Evolutionary conservation across 2,113 vertebrate species (phyloP), one percentile per base, ranked within the genome.

Genomic region (Gambusia affinis): DNA sequence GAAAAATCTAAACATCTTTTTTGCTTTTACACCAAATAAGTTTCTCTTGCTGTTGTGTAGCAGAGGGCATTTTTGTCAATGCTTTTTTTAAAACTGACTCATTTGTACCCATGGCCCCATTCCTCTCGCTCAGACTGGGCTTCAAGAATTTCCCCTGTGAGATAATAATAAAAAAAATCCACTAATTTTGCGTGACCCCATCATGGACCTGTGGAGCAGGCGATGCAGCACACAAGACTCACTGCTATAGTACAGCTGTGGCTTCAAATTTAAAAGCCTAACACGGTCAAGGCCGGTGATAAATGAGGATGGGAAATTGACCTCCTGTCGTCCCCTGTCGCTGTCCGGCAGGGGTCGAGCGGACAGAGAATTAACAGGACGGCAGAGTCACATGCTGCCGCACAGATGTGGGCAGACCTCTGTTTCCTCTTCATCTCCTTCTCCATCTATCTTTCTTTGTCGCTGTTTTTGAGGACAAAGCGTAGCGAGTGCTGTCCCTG

Each of bases 401-500:
- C 83, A 83, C 93, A 94, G 92, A 94, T 94, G 93, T 89, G 88
- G 73, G 57, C 71, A 88, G 92, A 93, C 93, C 92, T 85, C 88
- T 84, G 86, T 67, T 89, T 91, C 90, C 90, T 91, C 70, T 87
- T 76, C 37, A 35, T 72, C 79, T 70, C 57, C 81, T 76, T 77
- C 64, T 76, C 72, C 78, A 73, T 88, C 87, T 51, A 73, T 85
- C 70, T 84, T 72, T 44, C 57, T 67, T 67, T 85, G 72, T 76
- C 74, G 69, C 35, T 60, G 28, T 62, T 44, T 73, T 76, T 67
- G 31, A 78, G 65, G 69, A 67, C 30, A 69, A 67, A 80, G 33
- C 64, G 12, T 1, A 47, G 37, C 57, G 35, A 67, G 54, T 15
- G 12, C 10, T 70, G 54, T 47, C 37, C 67, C 62, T 76, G 64